These are phyloP conservation scores for Drepana falcataria DNA, from an alignment of 2,888 invertebrate species.

Conservation along the genomic window DNA sequence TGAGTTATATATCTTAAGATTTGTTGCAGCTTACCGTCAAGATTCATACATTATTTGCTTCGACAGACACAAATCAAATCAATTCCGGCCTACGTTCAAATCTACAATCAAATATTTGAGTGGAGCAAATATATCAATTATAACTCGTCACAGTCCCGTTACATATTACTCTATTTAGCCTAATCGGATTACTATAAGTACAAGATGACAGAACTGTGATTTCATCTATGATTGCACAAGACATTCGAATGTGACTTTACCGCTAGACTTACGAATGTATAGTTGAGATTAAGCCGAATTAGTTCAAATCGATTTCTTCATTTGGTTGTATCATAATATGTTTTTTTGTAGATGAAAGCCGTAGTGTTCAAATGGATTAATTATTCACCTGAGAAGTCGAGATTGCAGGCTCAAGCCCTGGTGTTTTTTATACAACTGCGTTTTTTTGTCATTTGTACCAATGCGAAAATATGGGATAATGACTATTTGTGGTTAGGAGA, in stretches of 20 bases:
- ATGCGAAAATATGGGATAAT: too few species aligned
- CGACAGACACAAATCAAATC: neutral
- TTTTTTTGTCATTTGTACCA: too few species aligned
- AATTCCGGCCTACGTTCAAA: neutral
- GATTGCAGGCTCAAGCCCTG: too few species aligned
- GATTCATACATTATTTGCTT: neutral
- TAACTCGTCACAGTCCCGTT: constrained; percentile 32
- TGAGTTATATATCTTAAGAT: too few species aligned
- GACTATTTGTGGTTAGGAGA: too few species aligned
- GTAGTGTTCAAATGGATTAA: too few species aligned
- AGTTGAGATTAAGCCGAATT: constrained; percentile 50
- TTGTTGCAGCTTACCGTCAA: too few species aligned
- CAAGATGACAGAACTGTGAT: constrained; percentile 54
- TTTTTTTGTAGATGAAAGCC: too few species aligned
- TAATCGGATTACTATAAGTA: constrained; percentile 67
- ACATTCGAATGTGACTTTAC: constrained; percentile 21
- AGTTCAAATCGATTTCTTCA: neutral
- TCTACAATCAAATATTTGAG: neutral
- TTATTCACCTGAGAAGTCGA: too few species aligned
- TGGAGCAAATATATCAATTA: neutral
- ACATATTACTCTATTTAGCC: constrained; percentile 50
- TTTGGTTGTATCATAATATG: neutral
- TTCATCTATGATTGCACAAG: constrained; percentile 59
- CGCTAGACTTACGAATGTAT: constrained; percentile 12
- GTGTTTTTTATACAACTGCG: too few species aligned